phyloP scores from a whole-genome alignment of 2,888 invertebrate genomes.

The Acrocera orbiculus region DNA sequence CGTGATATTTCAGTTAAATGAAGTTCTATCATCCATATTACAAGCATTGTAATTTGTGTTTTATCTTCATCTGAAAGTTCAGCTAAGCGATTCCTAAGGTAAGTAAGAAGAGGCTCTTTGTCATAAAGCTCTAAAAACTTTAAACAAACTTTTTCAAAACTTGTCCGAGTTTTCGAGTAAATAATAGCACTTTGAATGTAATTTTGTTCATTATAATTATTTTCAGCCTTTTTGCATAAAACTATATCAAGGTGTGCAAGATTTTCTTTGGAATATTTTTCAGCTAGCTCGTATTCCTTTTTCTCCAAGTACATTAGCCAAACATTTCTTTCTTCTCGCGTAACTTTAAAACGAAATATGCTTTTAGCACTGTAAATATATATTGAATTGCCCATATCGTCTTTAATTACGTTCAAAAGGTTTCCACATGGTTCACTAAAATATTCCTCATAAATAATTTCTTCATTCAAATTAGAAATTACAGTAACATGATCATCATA shows the following conservation, averaged over 20 bases:
- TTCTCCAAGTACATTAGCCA: constrained; percentile 80
- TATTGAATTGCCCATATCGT: constrained; percentile 56
- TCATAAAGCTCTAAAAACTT: constrained; percentile 72
- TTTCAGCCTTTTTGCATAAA: constrained; percentile 73
- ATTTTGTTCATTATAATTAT: constrained; percentile 57
- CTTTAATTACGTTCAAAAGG: constrained; percentile 62
- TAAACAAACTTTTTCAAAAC: constrained; percentile 87
- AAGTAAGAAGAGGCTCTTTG: constrained; percentile 72
- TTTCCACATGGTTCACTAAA: constrained; percentile 60
- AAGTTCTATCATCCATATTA: constrained; percentile 88
- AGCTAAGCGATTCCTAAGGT: constrained; percentile 67
- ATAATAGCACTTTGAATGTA: constrained; percentile 70
- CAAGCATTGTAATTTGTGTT: constrained; percentile 80
- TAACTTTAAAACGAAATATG: constrained; percentile 72
- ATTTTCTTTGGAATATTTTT: constrained; percentile 65
- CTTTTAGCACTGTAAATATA: constrained; percentile 76
- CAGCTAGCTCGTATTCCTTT: constrained; percentile 72
- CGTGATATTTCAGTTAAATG: constrained; percentile 74
- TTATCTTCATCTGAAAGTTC: constrained; percentile 52
- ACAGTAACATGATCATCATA: constrained; percentile 71
- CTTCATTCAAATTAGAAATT: constrained; percentile 68
- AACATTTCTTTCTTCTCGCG: constrained; percentile 67
- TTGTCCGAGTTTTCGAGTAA: constrained; percentile 76
- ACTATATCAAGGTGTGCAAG: constrained; percentile 68
- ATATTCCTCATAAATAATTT: constrained; percentile 70